Percentiles rank a stretch among this genome's conserved stretches.
These are phyloP conservation scores for Macroglossus sobrinus DNA, from an alignment of 2,113 vertebrate genomes.

Conservation along the genomic window DNA sequence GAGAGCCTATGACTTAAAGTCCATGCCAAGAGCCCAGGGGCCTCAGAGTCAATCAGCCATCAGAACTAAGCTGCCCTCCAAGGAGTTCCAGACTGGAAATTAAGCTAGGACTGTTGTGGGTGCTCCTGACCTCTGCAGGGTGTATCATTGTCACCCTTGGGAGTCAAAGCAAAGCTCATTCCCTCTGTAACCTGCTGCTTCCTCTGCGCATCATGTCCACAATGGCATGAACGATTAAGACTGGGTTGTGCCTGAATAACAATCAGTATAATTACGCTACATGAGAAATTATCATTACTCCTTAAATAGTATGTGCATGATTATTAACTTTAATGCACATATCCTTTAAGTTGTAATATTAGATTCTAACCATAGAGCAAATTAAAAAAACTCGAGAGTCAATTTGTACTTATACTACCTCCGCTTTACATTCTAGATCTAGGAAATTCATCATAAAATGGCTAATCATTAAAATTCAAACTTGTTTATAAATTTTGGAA, in stretches of 20 bases:
- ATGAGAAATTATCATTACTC: not conserved
- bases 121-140: not conserved
- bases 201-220: not conserved
- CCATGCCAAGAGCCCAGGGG: not conserved
- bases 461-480: slow-evolving; percentile 13
- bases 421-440: not conserved
- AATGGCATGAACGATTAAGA: not conserved
- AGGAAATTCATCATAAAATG: not conserved
- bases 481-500: slow-evolving; percentile 33
- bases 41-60: not conserved
- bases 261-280: not conserved
- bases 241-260: not conserved
- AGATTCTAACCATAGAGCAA: not conserved
- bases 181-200: not conserved
- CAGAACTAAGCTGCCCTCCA: not conserved
- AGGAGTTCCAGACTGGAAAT: not conserved
- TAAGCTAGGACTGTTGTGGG: not conserved
- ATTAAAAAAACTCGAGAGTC: not conserved
- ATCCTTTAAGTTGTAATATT: not conserved
- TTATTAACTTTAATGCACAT: not conserved
- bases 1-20: not conserved
- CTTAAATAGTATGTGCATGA: not conserved
- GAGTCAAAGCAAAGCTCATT: not conserved
- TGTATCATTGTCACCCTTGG: no score
- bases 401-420: not conserved